Evolutionary conservation across 2,888 invertebrate genomes (phyloP).

Genomic region (Pteria penguin): DNA sequence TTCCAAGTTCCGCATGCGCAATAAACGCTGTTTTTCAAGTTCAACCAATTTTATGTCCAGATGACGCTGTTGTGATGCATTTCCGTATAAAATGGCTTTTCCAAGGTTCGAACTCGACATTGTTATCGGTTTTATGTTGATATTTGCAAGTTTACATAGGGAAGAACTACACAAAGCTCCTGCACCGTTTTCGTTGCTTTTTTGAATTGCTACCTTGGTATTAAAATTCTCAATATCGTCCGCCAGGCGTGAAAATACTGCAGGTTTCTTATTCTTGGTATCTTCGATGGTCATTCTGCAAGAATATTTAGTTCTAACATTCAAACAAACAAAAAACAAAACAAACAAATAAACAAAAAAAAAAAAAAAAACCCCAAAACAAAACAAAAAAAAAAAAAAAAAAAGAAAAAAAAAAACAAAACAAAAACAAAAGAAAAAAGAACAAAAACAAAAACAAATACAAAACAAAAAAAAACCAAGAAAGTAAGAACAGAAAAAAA

Average conservation of each 20-base stretch:
- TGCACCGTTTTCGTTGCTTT: background rate
- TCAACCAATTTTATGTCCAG: conserved; percentile 21
- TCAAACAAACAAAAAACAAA: no score
- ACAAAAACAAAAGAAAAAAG: no score
- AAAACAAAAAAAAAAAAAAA: no score
- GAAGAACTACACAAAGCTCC: background rate
- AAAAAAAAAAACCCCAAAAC: no score
- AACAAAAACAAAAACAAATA: background rate
- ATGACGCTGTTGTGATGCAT: conserved; percentile 26
- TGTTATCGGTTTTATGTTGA: background rate
- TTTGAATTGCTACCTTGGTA: background rate
- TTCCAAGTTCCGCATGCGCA: conserved; percentile 28
- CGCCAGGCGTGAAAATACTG: background rate
- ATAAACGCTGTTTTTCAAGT: conserved; percentile 23
- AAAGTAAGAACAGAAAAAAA: background rate
- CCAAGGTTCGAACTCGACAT: conserved; percentile 29
- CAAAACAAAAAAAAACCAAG: background rate
- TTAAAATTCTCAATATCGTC: background rate
- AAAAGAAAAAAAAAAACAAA: no score
- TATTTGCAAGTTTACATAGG: background rate
- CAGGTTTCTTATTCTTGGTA: background rate
- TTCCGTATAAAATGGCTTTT: conserved; percentile 25
- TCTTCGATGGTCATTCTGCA: no score
- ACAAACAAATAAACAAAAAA: no score
- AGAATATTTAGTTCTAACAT: no score